Conservation (phyloP, 2,113 vertebrate species). For the Tyrannus savana region DNA sequence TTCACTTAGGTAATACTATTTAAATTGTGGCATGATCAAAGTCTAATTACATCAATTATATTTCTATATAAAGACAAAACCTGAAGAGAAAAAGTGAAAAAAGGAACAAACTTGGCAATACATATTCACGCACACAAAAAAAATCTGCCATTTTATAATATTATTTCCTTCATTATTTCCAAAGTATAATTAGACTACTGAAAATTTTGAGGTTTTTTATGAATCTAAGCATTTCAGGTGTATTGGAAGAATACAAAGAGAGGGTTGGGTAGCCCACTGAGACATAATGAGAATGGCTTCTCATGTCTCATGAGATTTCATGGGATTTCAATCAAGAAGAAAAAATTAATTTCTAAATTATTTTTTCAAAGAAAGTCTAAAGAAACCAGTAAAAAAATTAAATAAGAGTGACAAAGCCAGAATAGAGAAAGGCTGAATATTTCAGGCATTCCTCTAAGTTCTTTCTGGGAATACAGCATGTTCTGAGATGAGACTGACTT, state of each 20-base stretch:
- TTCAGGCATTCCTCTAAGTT: background rate
- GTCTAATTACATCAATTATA: background rate
- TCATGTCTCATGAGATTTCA: background rate
- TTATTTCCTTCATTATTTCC: background rate
- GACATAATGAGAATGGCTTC: background rate
- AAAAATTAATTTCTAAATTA: background rate
- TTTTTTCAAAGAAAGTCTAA: background rate
- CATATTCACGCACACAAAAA: background rate
- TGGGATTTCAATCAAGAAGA: background rate
- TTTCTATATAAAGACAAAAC: background rate
- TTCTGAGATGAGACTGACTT: background rate
- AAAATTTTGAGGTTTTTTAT: background rate
- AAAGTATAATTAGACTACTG: background rate
- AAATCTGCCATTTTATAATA: background rate
- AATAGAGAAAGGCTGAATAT: background rate
- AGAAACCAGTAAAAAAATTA: background rate
- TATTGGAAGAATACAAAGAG: background rate
- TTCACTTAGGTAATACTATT: background rate
- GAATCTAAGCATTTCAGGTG: background rate
- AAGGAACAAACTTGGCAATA: background rate
- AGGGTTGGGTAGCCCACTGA: background rate
- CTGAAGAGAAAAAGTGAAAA: background rate
- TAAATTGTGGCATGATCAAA: conserved; percentile 16
- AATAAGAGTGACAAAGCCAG: background rate
- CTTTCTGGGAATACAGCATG: background rate